Evolutionary conservation across 2,888 invertebrate species (phyloP).

Genomic region (Plemyria rubiginata): DNA sequence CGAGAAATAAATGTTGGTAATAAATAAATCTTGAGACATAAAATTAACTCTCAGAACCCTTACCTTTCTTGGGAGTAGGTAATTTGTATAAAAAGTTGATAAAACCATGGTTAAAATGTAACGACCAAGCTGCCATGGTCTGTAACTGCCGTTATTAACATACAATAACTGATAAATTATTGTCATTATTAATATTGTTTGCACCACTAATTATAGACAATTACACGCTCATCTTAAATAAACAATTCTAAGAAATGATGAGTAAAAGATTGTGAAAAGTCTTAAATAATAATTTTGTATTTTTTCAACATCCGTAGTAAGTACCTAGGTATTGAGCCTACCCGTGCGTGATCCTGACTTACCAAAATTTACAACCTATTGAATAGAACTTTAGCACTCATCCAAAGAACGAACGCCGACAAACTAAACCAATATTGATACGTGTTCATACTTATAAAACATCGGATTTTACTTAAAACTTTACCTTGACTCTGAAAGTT

Average conservation of each 20-base stretch:
- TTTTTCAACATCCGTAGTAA: too few species aligned
- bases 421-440: slow-evolving; percentile 58
- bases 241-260: not conserved
- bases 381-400: slow-evolving; percentile 41
- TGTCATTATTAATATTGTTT: slow-evolving; percentile 10
- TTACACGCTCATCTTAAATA: slow-evolving; percentile 17
- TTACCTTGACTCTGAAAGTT: slow-evolving; percentile 59
- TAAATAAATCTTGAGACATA: too few species aligned
- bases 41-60: too few species aligned
- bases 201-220: slow-evolving; percentile 19
- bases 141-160: slow-evolving; percentile 20
- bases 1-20: too few species aligned
- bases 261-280: too few species aligned
- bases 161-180: slow-evolving; percentile 26
- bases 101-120: slow-evolving; percentile 6
- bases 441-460: slow-evolving; percentile 54
- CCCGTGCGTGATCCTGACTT: not conserved
- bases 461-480: slow-evolving; percentile 48
- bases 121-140: slow-evolving; percentile 8
- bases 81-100: too few species aligned
- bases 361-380: not conserved
- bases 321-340: not conserved
- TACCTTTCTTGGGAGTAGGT: too few species aligned
- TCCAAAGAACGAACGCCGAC: slow-evolving; percentile 47
- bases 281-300: too few species aligned